Percentiles rank a stretch among this genome's conserved stretches.
Conservation (phyloP, 2,797 vertebrate genomes). For the Caiman crocodilus region DNA sequence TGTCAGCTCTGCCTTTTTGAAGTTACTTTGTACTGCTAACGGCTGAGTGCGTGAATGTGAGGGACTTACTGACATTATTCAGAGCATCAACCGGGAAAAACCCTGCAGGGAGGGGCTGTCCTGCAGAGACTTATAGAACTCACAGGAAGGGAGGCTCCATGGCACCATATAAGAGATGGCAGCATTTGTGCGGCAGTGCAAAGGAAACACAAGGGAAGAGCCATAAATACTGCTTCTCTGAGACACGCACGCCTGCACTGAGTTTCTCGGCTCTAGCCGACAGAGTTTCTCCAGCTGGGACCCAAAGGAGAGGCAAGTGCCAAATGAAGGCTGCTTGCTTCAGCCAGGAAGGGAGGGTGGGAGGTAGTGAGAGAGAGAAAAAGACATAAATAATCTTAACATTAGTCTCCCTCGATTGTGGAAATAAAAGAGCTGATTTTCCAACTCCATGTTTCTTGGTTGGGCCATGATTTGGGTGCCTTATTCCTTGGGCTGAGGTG, state of each 20-base stretch:
- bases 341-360: neutral
- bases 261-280: neutral
- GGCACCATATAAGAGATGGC: neutral
- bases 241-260: neutral
- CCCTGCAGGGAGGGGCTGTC: neutral
- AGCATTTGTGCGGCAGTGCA: neutral
- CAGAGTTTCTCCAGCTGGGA: neutral
- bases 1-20: slow-evolving; percentile 27
- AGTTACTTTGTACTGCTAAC: slow-evolving; percentile 12
- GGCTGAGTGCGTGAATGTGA: neutral
- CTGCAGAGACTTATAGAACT: neutral
- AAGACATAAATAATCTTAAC: neutral
- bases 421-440: neutral
- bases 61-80: neutral
- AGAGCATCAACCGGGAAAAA: neutral
- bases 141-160: neutral
- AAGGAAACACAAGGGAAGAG: neutral
- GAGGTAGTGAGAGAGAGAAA: neutral
- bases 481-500: neutral
- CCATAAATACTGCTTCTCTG: neutral
- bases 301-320: neutral
- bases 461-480: neutral
- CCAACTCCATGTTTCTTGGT: neutral
- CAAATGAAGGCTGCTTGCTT: neutral
- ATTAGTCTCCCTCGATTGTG: neutral